phyloP scores from a whole-genome alignment of 2,113 vertebrate genomes.

The Pelusios castaneus region DNA sequence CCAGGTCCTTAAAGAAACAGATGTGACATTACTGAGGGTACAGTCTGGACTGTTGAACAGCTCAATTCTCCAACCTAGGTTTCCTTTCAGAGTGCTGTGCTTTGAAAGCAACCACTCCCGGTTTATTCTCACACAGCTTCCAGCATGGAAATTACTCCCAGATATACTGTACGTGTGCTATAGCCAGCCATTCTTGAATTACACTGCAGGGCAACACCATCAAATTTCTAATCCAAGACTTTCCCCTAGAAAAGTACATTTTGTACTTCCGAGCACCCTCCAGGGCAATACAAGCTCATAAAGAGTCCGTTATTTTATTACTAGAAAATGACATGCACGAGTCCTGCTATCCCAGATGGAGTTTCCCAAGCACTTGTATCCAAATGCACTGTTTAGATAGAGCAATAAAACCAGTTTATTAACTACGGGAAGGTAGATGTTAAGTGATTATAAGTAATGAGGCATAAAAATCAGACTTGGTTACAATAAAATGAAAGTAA shows the following conservation, averaged over 20 bases:
- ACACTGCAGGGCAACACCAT: not conserved
- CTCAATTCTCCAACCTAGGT: not conserved
- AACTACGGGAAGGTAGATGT: not conserved
- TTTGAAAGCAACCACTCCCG: not conserved
- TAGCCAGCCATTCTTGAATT: not conserved
- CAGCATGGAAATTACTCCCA: not conserved
- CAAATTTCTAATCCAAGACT: not conserved
- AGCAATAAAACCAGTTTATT: too few species aligned
- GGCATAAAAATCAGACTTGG: not conserved
- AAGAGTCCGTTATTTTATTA: not conserved
- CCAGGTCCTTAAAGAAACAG: not conserved
- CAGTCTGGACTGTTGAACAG: not conserved
- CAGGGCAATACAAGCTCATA: not conserved
- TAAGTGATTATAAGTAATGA: not conserved
- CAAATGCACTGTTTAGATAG: too few species aligned
- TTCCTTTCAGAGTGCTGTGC: not conserved
- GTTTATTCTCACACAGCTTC: not conserved
- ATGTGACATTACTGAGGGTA: not conserved
- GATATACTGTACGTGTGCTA: not conserved
- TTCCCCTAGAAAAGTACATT: not conserved
- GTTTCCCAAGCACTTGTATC: too few species aligned
- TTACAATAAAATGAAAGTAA: not conserved
- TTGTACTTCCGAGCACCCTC: not conserved
- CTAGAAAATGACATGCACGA: not conserved
- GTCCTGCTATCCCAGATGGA: not conserved